phyloP scores from a whole-genome alignment of 2,797 vertebrate species.

The Manis pentadactyla region DNA sequence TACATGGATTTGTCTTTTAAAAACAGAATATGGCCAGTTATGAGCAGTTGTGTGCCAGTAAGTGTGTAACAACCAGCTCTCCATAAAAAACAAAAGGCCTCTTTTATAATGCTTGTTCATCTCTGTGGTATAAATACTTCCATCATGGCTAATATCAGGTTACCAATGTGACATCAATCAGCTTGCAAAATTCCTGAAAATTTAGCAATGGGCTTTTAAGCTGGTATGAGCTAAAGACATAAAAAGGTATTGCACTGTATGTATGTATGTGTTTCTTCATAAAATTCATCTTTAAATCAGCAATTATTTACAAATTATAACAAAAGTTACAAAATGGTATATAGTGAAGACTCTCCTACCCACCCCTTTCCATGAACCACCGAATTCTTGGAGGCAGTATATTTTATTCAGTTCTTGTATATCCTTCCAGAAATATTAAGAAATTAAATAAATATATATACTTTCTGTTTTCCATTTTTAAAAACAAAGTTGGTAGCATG shows the following conservation, averaged over 20 bases:
- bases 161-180: not conserved
- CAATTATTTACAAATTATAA: not conserved
- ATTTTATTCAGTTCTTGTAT: conserved; percentile 23
- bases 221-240: not conserved
- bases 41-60: not conserved
- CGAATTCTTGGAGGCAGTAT: not conserved
- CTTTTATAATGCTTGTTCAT: not conserved
- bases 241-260: not conserved
- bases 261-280: not conserved
- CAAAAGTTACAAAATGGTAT: conserved; percentile 12
- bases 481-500: conserved; percentile 9
- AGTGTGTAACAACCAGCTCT: not conserved
- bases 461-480: not conserved
- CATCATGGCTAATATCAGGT: not conserved
- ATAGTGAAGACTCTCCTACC: not conserved
- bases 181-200: conserved; percentile 12
- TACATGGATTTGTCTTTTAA: not conserved
- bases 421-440: conserved; percentile 30
- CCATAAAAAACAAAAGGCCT: not conserved
- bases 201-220: not conserved
- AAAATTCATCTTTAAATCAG: conserved; percentile 8
- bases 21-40: not conserved
- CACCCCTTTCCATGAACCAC: not conserved
- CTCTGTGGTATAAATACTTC: conserved; percentile 1
- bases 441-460: conserved; percentile 14